Percentiles rank a stretch among this genome's conserved stretches.
phyloP scores from a whole-genome alignment of 1,140 invertebrate genomes.

The Acromyrmex charruanus region DNA sequence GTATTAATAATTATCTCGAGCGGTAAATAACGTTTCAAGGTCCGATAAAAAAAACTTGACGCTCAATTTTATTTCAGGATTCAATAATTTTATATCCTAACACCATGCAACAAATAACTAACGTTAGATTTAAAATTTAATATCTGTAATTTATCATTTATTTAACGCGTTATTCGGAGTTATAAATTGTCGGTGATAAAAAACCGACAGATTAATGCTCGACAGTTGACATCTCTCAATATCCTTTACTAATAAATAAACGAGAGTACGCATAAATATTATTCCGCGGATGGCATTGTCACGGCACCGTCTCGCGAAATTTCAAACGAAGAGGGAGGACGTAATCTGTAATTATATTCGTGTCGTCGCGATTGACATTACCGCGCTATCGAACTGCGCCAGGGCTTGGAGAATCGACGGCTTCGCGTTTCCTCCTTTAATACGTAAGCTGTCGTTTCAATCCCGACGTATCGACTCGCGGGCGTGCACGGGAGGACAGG shows the following conservation, averaged over 20 bases:
- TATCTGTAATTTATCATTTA: not conserved
- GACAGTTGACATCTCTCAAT: not conserved
- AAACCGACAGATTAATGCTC: not conserved
- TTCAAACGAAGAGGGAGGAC: not conserved
- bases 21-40: not conserved
- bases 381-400: not conserved
- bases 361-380: conserved; percentile 14
- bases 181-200: not conserved
- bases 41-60: conserved; percentile 3
- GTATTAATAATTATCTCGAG: not conserved
- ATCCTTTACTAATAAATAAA: not conserved
- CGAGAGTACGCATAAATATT: not conserved
- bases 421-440: conserved; percentile 23
- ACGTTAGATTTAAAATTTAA: not conserved
- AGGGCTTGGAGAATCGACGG: not conserved
- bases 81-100: conserved; percentile 8
- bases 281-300: not conserved
- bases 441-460: conserved; percentile 54
- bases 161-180: not conserved
- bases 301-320: not conserved
- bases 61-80: not conserved
- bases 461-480: conserved; percentile 78
- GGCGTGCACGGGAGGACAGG: conserved; percentile 75
- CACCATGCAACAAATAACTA: not conserved
- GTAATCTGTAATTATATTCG: conserved; percentile 13